Base-by-base conservation (phyloP, 2,797 vertebrate species). In the Vultur gryphus region DNA sequence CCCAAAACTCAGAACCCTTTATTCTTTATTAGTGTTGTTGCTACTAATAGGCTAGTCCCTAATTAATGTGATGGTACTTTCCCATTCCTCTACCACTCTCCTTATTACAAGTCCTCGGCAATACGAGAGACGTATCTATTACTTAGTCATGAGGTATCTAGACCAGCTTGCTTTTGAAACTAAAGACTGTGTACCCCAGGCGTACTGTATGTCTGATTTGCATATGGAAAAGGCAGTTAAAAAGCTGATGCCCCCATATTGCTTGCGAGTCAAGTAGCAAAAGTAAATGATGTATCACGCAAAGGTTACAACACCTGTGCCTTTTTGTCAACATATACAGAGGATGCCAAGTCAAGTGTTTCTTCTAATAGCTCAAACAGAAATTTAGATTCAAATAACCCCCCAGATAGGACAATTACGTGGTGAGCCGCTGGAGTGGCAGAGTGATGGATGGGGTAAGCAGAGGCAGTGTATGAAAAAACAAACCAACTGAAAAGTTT, bases 231-330 rank as follows among this genome's bases (percentile, higher is more conserved):
- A 97, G 80, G 93, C 67, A 93, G 92, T 91, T 95, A 92, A 95
- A 97, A 96, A 96, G 92, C 93, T 41, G 73, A 96, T 95, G 96
- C 64, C 89, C 87, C 92, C 89, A 64, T 94, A 73, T 26, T 92
- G 92, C 94, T 87, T 83, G 71, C 64, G 18, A 97, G 96, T 96
- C 92, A 90, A 96, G 96, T 94, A 96, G 95, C 97, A 96, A 97
- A 97, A 97, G 95, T 96, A 97, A 97, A 97, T 98, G 97, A 97
- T 98, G 97, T 98, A 98, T 95, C 97, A 97, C 97, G 97, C 92
- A 95, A 97, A 97, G 96, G 97, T 97, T 97, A 97, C 87, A 94
- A 89, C 97, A 97, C 94, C 97, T 97, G 97, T 96, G 95, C 94
- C 93, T 97, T 98, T 98, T 94, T 97, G 97, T 98, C 98, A 97